phyloP scores from a whole-genome alignment of 2,113 vertebrate species.

The Ondatra zibethicus region DNA sequence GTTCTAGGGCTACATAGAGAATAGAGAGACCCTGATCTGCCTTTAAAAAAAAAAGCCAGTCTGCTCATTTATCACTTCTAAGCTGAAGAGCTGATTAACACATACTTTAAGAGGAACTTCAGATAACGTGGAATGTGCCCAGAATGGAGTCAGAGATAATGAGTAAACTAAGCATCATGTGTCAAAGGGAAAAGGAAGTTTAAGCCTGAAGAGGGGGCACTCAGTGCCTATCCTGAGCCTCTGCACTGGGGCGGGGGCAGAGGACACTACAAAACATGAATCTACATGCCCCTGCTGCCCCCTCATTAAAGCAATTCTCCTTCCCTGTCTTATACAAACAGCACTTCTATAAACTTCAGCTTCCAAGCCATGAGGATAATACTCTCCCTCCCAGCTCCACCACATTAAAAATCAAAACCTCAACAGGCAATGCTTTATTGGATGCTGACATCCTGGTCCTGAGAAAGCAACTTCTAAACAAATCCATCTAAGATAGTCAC shows the following conservation, averaged over 20 bases:
- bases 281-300: neutral
- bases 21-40: neutral
- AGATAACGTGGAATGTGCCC: neutral
- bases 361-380: constrained; percentile 1
- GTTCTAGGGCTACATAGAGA: neutral
- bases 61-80: constrained; percentile 6
- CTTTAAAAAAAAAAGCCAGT: neutral
- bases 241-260: neutral
- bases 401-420: neutral
- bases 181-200: neutral
- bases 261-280: neutral
- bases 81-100: neutral
- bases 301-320: constrained; percentile 27
- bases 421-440: neutral
- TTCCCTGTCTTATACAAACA: neutral
- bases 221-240: neutral
- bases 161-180: neutral
- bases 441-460: neutral
- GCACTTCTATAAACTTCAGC: neutral
- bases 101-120: neutral
- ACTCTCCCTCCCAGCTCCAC: neutral
- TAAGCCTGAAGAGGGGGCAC: neutral
- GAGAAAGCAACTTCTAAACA: neutral
- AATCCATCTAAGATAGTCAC: neutral
- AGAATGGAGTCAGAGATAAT: neutral